phyloP scores from a whole-genome alignment of 2,888 invertebrate genomes.

The Platypus cylindrus region DNA sequence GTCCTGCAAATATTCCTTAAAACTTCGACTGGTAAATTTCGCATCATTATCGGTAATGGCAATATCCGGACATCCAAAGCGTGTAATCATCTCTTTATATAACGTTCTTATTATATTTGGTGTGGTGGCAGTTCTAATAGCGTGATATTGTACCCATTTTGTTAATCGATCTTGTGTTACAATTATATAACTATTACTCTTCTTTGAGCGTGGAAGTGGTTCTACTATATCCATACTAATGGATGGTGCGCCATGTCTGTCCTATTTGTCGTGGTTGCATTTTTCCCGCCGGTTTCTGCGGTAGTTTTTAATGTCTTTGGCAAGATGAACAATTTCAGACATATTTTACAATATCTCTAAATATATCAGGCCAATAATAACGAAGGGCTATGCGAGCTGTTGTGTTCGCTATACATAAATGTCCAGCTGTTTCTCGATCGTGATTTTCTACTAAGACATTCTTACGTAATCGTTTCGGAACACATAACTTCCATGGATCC shows the following conservation, averaged over 20 bases:
- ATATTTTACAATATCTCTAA: slow-evolving; percentile 15
- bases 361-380: slow-evolving; percentile 15
- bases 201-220: slow-evolving; percentile 3
- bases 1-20: slow-evolving; percentile 1
- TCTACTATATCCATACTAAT: slow-evolving; percentile 3
- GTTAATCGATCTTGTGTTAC: slow-evolving; percentile 1
- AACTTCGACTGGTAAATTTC: slow-evolving; percentile 17
- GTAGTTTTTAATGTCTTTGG: slow-evolving; percentile 17
- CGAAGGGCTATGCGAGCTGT: too few relatives aligned
- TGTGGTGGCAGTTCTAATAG: slow-evolving; percentile 1
- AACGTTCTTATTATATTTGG: too few relatives aligned
- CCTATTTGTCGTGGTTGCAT: slow-evolving; percentile 12
- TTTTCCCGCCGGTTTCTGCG: slow-evolving; percentile 12
- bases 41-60: slow-evolving; percentile 22
- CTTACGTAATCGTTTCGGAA: too few relatives aligned
- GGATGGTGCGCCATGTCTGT: too few relatives aligned
- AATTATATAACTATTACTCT: too few relatives aligned
- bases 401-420: too few relatives aligned
- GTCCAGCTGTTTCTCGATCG: too few relatives aligned
- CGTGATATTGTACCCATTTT: slow-evolving; percentile 3
- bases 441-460: too few relatives aligned
- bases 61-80: slow-evolving; percentile 8
- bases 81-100: too few relatives aligned
- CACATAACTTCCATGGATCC: too few relatives aligned
- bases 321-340: slow-evolving; percentile 17